Conservation (phyloP, 1,140 invertebrate species). For the Halotydeus destructor region DNA sequence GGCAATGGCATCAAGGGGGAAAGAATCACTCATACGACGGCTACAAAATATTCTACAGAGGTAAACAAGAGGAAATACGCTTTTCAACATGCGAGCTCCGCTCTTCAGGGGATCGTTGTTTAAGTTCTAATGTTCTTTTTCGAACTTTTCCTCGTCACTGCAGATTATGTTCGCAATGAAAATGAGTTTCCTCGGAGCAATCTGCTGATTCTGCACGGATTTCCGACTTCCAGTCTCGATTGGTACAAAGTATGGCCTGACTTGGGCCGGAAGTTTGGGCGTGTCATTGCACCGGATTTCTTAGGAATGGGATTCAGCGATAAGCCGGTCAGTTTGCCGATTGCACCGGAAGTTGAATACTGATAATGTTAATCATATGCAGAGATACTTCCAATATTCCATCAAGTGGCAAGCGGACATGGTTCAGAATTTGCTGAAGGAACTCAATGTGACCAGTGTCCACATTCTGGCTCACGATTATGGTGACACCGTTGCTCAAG, state of each 20-base stretch:
- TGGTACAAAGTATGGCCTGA: slow-evolving; percentile 21
- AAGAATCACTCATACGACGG: slow-evolving; percentile 12
- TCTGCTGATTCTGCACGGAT: slow-evolving; percentile 25
- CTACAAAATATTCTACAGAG: slow-evolving; percentile 20
- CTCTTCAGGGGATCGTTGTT: neutral
- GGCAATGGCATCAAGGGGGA: slow-evolving; percentile 15
- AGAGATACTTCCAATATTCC: slow-evolving; percentile 21
- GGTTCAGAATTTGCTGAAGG: slow-evolving; percentile 20
- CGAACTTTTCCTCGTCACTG: slow-evolving; percentile 11
- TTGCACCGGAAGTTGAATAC: neutral
- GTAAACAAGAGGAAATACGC: slow-evolving; percentile 12
- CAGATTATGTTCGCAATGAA: slow-evolving; percentile 7
- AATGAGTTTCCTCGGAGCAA: no score
- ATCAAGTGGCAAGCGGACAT: slow-evolving; percentile 25
- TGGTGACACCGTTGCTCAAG: slow-evolving; percentile 25
- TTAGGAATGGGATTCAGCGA: slow-evolving; percentile 26
- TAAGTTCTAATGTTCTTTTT: slow-evolving; percentile 7
- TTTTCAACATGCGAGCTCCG: neutral
- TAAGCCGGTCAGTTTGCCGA: slow-evolving; percentile 22
- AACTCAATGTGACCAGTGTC: slow-evolving; percentile 15
- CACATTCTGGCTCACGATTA: slow-evolving; percentile 26
- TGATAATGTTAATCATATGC: slow-evolving; percentile 5
- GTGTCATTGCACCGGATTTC: slow-evolving; percentile 23
- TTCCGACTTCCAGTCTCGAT: slow-evolving; percentile 25
- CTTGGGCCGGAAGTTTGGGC: slow-evolving; percentile 19